These are phyloP conservation scores for Dicentrarchus labrax DNA, from an alignment of 2,113 vertebrate genomes.

Conservation along the genomic window DNA sequence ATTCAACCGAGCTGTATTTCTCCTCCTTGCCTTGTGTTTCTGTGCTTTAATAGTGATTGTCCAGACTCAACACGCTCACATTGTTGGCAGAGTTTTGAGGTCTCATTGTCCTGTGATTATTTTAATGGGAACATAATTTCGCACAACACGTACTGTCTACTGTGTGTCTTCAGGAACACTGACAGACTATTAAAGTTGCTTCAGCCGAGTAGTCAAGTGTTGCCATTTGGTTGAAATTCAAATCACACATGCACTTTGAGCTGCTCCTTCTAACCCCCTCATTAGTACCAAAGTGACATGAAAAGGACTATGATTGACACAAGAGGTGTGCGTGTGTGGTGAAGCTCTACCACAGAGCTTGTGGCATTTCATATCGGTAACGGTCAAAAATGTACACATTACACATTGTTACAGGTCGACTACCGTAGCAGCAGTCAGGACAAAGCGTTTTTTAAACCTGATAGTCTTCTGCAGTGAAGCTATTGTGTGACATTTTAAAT, in stretches of 20 bases:
- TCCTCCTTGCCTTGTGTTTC: constrained; percentile 32
- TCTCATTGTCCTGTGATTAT: constrained; percentile 63
- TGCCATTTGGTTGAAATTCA: constrained; percentile 17
- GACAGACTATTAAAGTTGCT: constrained; percentile 53
- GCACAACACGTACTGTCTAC: constrained; percentile 46
- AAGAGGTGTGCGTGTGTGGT: neutral
- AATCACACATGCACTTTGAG: constrained; percentile 20
- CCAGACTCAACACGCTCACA: constrained; percentile 73
- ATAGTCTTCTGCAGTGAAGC: neutral
- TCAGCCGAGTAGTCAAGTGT: constrained; percentile 25
- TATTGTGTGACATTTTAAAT: neutral
- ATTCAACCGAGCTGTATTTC: constrained; percentile 67
- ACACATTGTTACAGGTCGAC: neutral
- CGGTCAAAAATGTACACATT: no score
- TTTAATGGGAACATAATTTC: constrained; percentile 48
- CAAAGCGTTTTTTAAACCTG: neutral
- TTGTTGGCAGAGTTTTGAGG: constrained; percentile 70
- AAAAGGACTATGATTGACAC: constrained; percentile 35
- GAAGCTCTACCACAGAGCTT: no score
- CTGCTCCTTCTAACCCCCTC: constrained; percentile 8
- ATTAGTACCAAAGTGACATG: constrained; percentile 13
- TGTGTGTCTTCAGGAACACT: constrained; percentile 35
- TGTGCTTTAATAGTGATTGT: constrained; percentile 83
- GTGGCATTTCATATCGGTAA: no score
- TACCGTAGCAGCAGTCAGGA: neutral